Evolutionary conservation across 2,113 vertebrate genomes (phyloP).

Genomic region (Corythoichthys intestinalis): DNA sequence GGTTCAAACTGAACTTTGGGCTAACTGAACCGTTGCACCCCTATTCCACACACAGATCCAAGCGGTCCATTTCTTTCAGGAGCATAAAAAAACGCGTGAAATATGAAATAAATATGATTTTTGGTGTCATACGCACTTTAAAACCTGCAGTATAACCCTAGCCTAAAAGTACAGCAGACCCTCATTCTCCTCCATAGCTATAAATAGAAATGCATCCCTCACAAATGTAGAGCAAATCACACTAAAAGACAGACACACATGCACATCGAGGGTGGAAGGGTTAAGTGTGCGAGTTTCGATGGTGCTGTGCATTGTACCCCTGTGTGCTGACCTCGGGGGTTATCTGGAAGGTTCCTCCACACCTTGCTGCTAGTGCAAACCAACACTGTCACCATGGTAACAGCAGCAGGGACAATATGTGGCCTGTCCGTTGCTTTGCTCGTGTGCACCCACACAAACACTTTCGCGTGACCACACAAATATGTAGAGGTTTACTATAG

Average conservation of each 20-base stretch:
- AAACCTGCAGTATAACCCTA: neutral
- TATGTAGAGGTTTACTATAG: neutral
- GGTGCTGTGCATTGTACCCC: conserved; percentile 38
- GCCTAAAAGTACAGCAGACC: neutral
- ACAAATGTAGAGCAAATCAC: conserved; percentile 5
- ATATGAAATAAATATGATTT: too few relatives aligned
- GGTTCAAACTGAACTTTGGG: too few relatives aligned
- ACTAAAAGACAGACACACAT: neutral
- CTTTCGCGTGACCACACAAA: conserved; percentile 10
- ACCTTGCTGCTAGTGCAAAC: conserved; percentile 57
- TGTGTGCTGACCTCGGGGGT: conserved; percentile 64
- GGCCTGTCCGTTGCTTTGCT: conserved; percentile 35
- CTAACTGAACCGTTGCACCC: too few relatives aligned
- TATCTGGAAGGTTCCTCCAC: conserved; percentile 65
- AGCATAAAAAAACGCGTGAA: too few relatives aligned
- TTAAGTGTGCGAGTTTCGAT: conserved; percentile 40
- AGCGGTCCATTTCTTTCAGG: too few relatives aligned
- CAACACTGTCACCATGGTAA: conserved; percentile 64
- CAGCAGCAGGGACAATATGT: conserved; percentile 55
- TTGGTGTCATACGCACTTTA: too few relatives aligned
- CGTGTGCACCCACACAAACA: conserved; percentile 4
- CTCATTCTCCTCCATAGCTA: conserved; percentile 8
- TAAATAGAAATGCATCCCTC: conserved; percentile 49
- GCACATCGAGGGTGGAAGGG: conserved; percentile 17
- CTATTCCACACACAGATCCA: too few relatives aligned